A percentile compares a stretch with the other conserved stretches of the same genome.
Conservation (phyloP, 2,113 vertebrate genomes). For the Azemiops feae region DNA sequence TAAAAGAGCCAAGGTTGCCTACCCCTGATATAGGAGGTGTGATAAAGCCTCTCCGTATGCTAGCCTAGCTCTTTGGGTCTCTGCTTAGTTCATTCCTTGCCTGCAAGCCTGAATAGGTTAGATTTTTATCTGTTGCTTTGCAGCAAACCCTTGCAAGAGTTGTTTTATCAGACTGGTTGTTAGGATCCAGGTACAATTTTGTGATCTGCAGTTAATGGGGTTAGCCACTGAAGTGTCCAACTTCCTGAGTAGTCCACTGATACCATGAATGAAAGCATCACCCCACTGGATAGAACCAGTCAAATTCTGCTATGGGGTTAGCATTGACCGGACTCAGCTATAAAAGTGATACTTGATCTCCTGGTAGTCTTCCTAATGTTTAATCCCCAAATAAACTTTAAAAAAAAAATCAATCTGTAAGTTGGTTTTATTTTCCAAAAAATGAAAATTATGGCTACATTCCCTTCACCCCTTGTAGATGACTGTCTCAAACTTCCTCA, state of each 20-base stretch:
- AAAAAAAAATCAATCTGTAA: background rate
- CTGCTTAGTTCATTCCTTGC: background rate
- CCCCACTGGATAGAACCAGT: background rate
- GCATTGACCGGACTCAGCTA: background rate
- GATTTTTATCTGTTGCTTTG: background rate
- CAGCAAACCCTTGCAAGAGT: background rate
- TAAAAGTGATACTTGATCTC: background rate
- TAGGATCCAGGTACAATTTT: background rate
- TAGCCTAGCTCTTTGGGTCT: background rate
- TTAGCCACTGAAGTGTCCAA: background rate
- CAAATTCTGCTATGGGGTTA: background rate
- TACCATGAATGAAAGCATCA: background rate
- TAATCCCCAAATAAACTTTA: background rate
- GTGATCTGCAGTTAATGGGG: background rate
- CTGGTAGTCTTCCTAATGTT: background rate
- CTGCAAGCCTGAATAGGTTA: background rate
- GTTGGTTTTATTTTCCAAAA: background rate
- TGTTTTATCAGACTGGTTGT: background rate
- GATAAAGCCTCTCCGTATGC: background rate
- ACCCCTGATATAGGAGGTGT: background rate
- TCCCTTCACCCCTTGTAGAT: background rate
- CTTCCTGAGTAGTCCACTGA: background rate
- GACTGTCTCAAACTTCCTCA: background rate
- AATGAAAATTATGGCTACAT: background rate
- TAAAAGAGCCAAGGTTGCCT: too few species aligned